Evolutionary conservation across 2,797 vertebrate genomes (phyloP).

Genomic region (Otus scops): DNA sequence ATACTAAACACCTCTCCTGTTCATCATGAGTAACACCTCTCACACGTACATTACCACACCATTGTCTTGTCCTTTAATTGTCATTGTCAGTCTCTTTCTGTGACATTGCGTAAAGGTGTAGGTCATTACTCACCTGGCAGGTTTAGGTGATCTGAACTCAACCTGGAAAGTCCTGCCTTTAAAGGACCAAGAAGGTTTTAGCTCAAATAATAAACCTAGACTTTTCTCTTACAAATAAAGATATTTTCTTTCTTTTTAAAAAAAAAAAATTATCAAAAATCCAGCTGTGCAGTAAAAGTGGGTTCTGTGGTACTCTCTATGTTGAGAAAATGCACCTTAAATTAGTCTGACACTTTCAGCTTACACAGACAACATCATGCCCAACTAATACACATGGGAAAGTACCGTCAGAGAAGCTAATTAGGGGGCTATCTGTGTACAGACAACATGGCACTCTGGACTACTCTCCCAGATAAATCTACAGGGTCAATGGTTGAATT

Average conservation of each 20-base stretch:
- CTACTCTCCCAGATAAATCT: not conserved
- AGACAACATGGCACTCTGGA: not conserved
- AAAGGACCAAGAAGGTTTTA: not conserved
- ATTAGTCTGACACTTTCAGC: not conserved
- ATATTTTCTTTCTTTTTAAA: too few relatives aligned
- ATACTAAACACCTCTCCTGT: not conserved
- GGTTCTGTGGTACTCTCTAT: not conserved
- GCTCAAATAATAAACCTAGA: not conserved
- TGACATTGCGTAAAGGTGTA: not conserved
- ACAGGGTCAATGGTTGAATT: not conserved
- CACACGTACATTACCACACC: not conserved
- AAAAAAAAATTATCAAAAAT: not conserved
- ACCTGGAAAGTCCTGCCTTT: not conserved
- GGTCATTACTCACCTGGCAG: not conserved
- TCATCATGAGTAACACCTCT: not conserved
- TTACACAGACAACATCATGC: not conserved
- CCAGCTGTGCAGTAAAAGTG: not conserved
- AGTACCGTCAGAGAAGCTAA: not conserved
- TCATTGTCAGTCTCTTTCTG: not conserved
- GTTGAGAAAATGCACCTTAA: not conserved
- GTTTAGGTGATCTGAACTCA: not conserved
- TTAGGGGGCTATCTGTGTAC: not conserved
- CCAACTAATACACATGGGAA: not conserved
- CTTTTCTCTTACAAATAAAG: not conserved
- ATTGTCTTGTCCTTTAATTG: not conserved